Percentiles rank a stretch among this genome's conserved stretches.
Evolutionary conservation across 2,113 vertebrate species (phyloP).

Genomic region (Cebus imitator): DNA sequence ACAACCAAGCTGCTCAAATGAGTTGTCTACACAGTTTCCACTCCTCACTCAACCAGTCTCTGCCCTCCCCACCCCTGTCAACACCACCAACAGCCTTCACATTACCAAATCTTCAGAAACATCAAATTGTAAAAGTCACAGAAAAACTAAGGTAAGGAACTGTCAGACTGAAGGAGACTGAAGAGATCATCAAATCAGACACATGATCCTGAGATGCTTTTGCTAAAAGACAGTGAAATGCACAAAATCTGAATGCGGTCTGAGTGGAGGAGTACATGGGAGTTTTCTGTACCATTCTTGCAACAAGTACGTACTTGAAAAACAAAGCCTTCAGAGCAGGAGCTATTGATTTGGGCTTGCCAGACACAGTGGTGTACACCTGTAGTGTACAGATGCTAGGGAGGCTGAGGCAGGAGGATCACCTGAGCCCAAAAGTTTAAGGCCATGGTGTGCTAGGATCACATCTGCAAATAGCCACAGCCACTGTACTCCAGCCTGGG

Average conservation of each 20-base stretch:
- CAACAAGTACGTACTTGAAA: background rate
- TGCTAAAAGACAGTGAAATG: background rate
- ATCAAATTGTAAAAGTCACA: background rate
- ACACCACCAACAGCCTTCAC: background rate
- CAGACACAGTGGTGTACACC: background rate
- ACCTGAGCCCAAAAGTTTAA: background rate
- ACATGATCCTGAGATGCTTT: background rate
- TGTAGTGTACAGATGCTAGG: background rate
- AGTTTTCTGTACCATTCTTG: background rate
- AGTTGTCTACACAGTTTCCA: background rate
- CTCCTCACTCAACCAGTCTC: background rate
- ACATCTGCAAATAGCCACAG: too few relatives aligned
- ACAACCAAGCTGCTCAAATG: background rate
- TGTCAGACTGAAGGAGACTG: background rate
- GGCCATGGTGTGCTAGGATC: too few relatives aligned
- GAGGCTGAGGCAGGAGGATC: background rate
- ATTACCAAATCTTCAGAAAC: background rate
- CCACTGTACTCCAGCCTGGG: background rate
- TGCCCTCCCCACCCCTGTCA: background rate
- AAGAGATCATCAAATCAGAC: background rate
- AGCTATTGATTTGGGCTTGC: background rate
- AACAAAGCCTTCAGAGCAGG: background rate
- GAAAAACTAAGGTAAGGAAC: background rate
- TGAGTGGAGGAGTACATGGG: background rate
- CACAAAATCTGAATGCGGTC: background rate